Evolutionary conservation across 64 coral and sea anemone genomes (phyloP).

Genomic region (Porites australiensis): DNA sequence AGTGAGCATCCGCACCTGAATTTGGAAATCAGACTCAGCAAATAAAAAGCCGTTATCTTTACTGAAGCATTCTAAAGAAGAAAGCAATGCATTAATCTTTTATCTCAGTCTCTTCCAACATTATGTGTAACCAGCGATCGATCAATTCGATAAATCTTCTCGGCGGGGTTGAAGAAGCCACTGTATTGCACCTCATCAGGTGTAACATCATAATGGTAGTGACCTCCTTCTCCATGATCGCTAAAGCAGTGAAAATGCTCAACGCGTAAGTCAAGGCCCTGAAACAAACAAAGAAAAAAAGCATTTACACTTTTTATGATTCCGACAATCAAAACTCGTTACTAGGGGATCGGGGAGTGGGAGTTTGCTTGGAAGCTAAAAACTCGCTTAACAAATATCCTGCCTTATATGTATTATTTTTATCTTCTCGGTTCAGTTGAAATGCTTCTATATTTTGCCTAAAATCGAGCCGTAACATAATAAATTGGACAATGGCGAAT

Average conservation of each 20-base stretch:
- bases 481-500: too few relatives aligned
- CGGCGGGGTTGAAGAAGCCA: constrained; percentile 85
- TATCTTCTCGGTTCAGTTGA: too few relatives aligned
- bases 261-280: constrained; percentile 93
- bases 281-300: background rate
- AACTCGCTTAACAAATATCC: too few relatives aligned
- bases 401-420: too few relatives aligned
- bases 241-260: constrained; percentile 96
- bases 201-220: constrained; percentile 97
- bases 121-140: constrained; percentile 66
- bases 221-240: constrained; percentile 94
- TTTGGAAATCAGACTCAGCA: too few relatives aligned
- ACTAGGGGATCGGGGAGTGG: too few relatives aligned
- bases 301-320: background rate
- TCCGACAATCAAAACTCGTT: background rate
- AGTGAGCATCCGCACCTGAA: too few relatives aligned
- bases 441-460: too few relatives aligned
- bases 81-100: background rate
- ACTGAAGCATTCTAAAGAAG: background rate
- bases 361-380: too few relatives aligned
- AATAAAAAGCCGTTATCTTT: background rate
- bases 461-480: too few relatives aligned
- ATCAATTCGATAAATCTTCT: constrained; percentile 90
- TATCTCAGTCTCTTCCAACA: constrained; percentile 71
- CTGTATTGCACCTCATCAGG: constrained; percentile 93